These are phyloP conservation scores for Tor tambroides DNA, from an alignment of 2,113 vertebrate genomes.

Conservation along the genomic window DNA sequence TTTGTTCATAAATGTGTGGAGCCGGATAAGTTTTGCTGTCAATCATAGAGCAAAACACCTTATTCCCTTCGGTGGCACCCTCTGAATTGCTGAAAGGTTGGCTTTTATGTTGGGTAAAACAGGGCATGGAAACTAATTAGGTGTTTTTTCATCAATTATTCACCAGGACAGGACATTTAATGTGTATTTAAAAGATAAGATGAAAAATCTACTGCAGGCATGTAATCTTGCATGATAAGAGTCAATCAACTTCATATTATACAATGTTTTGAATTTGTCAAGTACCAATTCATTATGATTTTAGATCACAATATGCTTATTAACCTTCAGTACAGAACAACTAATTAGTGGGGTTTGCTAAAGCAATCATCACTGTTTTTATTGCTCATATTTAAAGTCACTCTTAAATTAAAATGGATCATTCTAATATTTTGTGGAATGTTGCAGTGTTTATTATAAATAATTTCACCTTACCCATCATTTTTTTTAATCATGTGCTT, in stretches of 20 bases:
- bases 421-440: background rate
- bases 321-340: background rate
- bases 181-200: slow-evolving; percentile 35
- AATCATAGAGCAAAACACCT: background rate
- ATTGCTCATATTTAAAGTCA: background rate
- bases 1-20: background rate
- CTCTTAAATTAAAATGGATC: background rate
- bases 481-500: background rate
- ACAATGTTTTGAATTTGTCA: no score
- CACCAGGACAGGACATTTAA: slow-evolving; percentile 45
- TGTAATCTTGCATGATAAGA: background rate
- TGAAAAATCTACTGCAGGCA: background rate
- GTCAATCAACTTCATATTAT: background rate
- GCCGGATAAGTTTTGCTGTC: background rate
- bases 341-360: background rate
- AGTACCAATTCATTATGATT: background rate
- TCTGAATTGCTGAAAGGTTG: slow-evolving; percentile 37
- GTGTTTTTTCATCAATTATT: slow-evolving; percentile 54
- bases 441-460: background rate
- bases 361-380: background rate
- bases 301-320: background rate
- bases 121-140: slow-evolving; percentile 51
- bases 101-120: slow-evolving; percentile 46
- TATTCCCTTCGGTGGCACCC: slow-evolving; percentile 12
- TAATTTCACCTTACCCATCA: background rate